Conservation (phyloP, 1,140 invertebrate species). For the Copidosoma floridanum region DNA sequence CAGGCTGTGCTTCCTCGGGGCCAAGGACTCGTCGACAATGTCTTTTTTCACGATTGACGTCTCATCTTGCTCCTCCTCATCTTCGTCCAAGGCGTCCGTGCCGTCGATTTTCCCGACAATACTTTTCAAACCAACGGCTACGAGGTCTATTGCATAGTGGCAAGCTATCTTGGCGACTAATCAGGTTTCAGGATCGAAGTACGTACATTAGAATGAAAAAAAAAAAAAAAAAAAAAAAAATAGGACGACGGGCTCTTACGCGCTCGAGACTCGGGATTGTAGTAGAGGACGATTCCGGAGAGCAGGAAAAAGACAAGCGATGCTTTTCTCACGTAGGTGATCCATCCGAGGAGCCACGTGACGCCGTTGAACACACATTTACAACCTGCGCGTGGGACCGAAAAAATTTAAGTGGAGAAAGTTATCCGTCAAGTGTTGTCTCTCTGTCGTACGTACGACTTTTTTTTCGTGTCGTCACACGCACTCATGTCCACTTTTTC, state of each 20-base stretch:
- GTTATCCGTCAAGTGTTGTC: too few relatives aligned
- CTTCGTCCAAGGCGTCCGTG: not conserved
- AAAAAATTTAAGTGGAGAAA: slow-evolving; percentile 23
- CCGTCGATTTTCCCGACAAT: slow-evolving; percentile 16
- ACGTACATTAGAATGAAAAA: too few relatives aligned
- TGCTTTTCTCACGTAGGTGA: slow-evolving; percentile 31
- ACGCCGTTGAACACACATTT: not conserved
- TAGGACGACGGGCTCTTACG: slow-evolving; percentile 29
- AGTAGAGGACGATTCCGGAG: slow-evolving; percentile 34
- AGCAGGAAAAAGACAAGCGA: slow-evolving; percentile 32
- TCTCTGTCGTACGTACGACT: not conserved
- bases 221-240: not conserved
- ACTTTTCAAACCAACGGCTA: slow-evolving; percentile 38
- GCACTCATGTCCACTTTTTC: too few relatives aligned
- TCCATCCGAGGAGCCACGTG: slow-evolving; percentile 22
- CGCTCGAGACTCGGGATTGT: slow-evolving; percentile 38
- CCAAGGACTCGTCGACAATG: too few relatives aligned
- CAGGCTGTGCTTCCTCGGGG: too few relatives aligned
- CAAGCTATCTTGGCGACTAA: slow-evolving; percentile 39
- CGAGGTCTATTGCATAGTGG: slow-evolving; percentile 34
- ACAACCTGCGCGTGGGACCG: not conserved
- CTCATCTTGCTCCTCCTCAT: not conserved
- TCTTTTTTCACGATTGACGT: not conserved
- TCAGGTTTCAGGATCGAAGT: not conserved
- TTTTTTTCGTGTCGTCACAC: slow-evolving; percentile 1